These are phyloP conservation scores for Cantharis lateralis DNA, from an alignment of 2,888 invertebrate species.

Conservation along the genomic window DNA sequence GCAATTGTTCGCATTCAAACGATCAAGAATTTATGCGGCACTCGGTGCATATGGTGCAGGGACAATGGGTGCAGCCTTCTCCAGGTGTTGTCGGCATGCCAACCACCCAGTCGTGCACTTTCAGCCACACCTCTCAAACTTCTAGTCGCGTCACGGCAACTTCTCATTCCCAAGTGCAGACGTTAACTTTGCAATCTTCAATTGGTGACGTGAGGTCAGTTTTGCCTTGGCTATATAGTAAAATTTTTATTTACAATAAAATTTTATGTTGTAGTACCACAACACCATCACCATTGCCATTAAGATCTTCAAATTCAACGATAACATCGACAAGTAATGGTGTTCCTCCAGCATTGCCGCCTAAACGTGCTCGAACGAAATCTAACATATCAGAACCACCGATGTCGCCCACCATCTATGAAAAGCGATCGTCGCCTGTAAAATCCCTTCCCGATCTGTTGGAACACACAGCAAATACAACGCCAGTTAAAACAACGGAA, in stretches of 20 bases:
- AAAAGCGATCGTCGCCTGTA: constrained; percentile 25
- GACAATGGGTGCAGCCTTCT: constrained; percentile 44
- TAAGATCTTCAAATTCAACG: constrained; percentile 34
- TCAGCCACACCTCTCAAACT: constrained; percentile 52
- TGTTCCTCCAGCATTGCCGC: constrained; percentile 66
- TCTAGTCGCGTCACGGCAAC: constrained; percentile 43
- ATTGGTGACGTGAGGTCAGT: constrained; percentile 33
- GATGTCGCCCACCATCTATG: constrained; percentile 31
- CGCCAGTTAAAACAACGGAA: constrained; percentile 32
- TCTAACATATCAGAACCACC: constrained; percentile 58
- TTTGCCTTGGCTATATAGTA: background rate
- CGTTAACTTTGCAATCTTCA: constrained; percentile 37
- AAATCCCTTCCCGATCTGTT: constrained; percentile 52
- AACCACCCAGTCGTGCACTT: constrained; percentile 64
- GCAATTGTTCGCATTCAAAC: constrained; percentile 82
- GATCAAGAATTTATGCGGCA: constrained; percentile 82
- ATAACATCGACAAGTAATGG: constrained; percentile 38
- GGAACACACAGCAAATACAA: constrained; percentile 47
- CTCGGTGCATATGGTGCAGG: constrained; percentile 72
- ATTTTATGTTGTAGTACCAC: constrained; percentile 25
- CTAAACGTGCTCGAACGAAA: constrained; percentile 61
- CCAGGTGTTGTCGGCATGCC: constrained; percentile 52
- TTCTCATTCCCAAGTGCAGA: constrained; percentile 46
- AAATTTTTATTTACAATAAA: background rate
- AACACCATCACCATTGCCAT: constrained; percentile 37